Conservation (phyloP, 2,797 vertebrate genomes). For the Rhincodon typus region DNA sequence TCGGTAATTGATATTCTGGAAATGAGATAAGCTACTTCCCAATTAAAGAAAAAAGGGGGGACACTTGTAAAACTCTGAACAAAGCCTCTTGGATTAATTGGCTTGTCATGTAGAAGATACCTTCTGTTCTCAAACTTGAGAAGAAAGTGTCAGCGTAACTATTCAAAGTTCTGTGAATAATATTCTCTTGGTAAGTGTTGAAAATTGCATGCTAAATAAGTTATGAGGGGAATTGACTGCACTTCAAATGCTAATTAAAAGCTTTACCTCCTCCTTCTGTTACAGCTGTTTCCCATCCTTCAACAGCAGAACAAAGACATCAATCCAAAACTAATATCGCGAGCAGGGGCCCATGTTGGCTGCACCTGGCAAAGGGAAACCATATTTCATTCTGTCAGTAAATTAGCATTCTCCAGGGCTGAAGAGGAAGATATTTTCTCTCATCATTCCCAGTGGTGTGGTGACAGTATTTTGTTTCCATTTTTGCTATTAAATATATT, state of each 20-base stretch:
- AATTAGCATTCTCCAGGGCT: constrained; percentile 79
- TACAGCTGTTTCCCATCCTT: constrained; percentile 71
- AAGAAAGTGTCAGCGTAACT: neutral
- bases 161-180: neutral
- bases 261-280: constrained; percentile 75
- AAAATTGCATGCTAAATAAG: constrained; percentile 49
- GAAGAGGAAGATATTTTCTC: constrained; percentile 53
- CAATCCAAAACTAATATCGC: constrained; percentile 79
- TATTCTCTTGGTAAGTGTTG: constrained; percentile 10
- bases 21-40: neutral
- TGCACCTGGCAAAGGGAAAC: constrained; percentile 70
- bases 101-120: neutral
- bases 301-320: constrained; percentile 68
- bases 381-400: constrained; percentile 82
- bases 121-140: neutral
- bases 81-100: neutral
- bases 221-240: constrained; percentile 72
- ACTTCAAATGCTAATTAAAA: constrained; percentile 91
- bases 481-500: constrained; percentile 80
- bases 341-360: constrained; percentile 75
- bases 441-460: constrained; percentile 64
- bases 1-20: neutral
- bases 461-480: constrained; percentile 64
- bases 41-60: neutral
- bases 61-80: neutral